These are phyloP conservation scores for Argyresthia albistria DNA, from an alignment of 2,888 invertebrate genomes.

Conservation along the genomic window DNA sequence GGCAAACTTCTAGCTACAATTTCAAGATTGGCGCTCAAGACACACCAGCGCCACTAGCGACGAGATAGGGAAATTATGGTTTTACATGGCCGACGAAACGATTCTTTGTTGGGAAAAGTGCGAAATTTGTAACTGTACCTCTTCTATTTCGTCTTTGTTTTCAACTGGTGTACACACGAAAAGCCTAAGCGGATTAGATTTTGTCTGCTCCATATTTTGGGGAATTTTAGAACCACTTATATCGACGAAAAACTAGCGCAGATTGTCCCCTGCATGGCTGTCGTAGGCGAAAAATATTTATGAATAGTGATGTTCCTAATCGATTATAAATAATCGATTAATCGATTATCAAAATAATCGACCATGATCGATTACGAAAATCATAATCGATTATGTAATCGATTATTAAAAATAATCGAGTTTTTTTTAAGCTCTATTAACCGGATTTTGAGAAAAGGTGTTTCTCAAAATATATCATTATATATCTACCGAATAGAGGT, in stretches of 20 bases:
- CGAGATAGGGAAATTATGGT: constrained; percentile 46
- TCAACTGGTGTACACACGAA: constrained; percentile 87
- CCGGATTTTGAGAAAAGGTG: too few species aligned
- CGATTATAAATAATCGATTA: too few species aligned
- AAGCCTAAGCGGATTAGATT: constrained; percentile 78
- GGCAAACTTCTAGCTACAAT: constrained; percentile 17
- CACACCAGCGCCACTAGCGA: constrained; percentile 57
- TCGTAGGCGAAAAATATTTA: constrained; percentile 71
- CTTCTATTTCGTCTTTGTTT: constrained; percentile 92
- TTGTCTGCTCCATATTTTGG: constrained; percentile 72
- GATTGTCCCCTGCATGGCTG: constrained; percentile 76
- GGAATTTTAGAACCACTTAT: constrained; percentile 63
- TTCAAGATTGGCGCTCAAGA: constrained; percentile 57
- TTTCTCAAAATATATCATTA: too few species aligned
- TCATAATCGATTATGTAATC: too few species aligned
- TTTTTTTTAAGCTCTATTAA: too few species aligned
- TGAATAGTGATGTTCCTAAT: too few species aligned
- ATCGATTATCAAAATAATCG: too few species aligned
- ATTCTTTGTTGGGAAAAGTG: constrained; percentile 66
- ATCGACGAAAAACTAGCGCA: constrained; percentile 72
- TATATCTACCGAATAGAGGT: too few species aligned
- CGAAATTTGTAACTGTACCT: constrained; percentile 78
- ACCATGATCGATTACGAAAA: too few species aligned
- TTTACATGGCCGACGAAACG: constrained; percentile 67
- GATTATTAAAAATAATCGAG: too few species aligned